A percentile compares a stretch with the other conserved stretches of the same genome.
phyloP scores from a whole-genome alignment of 2,113 vertebrate genomes.

The Campylomormyrus tamandua region DNA sequence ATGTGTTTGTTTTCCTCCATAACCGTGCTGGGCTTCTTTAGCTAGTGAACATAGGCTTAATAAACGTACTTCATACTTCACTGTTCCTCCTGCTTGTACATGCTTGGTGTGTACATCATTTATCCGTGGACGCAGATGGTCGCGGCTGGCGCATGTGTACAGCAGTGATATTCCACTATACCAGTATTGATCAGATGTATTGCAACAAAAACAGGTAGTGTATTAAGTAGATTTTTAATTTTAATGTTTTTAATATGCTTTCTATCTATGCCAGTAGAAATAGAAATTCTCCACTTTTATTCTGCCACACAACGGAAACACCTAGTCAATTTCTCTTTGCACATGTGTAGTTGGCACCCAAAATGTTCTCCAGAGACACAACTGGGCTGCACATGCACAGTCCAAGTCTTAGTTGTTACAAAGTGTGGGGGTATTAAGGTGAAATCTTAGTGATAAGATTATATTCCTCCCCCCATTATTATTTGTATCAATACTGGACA shows the following conservation, averaged over 20 bases:
- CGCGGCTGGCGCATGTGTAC: neutral
- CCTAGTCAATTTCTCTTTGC: too few relatives aligned
- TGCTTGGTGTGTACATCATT: neutral
- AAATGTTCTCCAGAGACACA: neutral
- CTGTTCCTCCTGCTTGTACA: neutral
- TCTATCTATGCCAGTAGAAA: neutral
- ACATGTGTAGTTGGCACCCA: neutral
- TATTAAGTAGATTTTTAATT: neutral
- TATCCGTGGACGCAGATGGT: neutral
- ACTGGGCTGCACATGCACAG: neutral
- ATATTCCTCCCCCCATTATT: neutral
- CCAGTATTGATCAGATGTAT: neutral
- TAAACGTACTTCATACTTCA: neutral
- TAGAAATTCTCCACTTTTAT: neutral
- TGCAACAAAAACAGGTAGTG: neutral
- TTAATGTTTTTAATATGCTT: neutral
- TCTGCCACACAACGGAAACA: neutral
- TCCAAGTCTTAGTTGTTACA: neutral
- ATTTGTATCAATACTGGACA: neutral
- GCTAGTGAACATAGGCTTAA: neutral
- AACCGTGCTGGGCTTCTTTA: neutral
- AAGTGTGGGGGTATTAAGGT: neutral
- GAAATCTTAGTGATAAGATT: neutral
- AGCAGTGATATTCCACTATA: neutral
- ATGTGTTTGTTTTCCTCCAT: neutral